Percentiles rank a stretch among this genome's conserved stretches.
phyloP scores from a whole-genome alignment of 2,113 vertebrate genomes.

The Rhabdornis inornatus region DNA sequence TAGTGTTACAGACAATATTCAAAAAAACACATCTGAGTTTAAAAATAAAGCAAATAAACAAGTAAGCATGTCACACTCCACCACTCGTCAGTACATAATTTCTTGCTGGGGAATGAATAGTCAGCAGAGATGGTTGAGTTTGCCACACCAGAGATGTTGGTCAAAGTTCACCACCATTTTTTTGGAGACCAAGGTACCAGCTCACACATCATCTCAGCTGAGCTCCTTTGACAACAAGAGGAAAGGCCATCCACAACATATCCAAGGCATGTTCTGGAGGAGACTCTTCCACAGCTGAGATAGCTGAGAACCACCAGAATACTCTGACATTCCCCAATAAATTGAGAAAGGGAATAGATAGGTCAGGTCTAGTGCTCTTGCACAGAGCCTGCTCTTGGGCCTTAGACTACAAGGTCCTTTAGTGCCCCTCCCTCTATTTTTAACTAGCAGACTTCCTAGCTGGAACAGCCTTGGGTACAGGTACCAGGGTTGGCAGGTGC shows the following conservation, averaged over 20 bases:
- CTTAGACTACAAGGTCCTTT: background rate
- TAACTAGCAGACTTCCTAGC: background rate
- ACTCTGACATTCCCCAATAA: background rate
- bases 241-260: background rate
- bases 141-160: background rate
- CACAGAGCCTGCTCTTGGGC: background rate
- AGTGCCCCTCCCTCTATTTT: background rate
- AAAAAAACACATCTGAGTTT: background rate
- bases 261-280: background rate
- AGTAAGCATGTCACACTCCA: background rate
- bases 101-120: background rate
- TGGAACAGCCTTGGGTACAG: background rate
- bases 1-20: background rate
- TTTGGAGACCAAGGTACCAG: background rate
- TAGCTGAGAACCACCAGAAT: background rate
- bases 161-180: background rate
- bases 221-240: background rate
- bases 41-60: conserved; percentile 42
- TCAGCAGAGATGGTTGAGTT: background rate
- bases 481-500: too few species aligned
- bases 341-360: background rate
- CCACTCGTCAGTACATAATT: background rate
- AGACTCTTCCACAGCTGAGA: background rate
- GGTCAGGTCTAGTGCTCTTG: background rate
- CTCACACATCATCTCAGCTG: background rate